Evolutionary conservation across 2,113 vertebrate species (phyloP).

Genomic region (Sander lucioperca): DNA sequence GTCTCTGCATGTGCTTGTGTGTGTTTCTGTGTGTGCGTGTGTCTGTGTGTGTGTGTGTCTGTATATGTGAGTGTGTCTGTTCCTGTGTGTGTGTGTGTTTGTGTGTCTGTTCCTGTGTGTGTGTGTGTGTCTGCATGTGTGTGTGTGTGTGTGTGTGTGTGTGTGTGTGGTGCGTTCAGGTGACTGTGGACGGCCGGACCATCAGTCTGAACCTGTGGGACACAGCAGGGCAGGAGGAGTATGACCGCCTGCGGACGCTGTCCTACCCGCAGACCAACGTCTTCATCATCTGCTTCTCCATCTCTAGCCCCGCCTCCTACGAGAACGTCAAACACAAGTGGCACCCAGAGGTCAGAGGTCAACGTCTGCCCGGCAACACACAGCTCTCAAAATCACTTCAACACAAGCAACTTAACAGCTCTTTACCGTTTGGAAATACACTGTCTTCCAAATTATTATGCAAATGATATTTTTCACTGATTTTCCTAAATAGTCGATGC

Average conservation of each 20-base stretch:
- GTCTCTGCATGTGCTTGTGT: not conserved
- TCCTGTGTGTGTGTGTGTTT: not conserved
- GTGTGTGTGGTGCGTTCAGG: constrained; percentile 68
- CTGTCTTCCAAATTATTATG: too few relatives aligned
- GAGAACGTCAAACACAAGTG: constrained; percentile 97
- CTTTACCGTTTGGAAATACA: too few relatives aligned
- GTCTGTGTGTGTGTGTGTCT: too few relatives aligned
- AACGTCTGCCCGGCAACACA: not conserved
- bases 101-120: not conserved
- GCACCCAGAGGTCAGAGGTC: constrained; percentile 91
- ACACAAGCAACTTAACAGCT: too few relatives aligned
- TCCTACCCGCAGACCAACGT: constrained; percentile 97
- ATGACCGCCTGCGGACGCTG: constrained; percentile 92
- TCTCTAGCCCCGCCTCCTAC: constrained; percentile 94
- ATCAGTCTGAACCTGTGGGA: constrained; percentile 95
- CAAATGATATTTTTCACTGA: too few relatives aligned
- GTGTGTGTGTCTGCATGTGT: constrained; percentile 34
- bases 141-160: constrained; percentile 12
- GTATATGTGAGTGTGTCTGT: too few relatives aligned
- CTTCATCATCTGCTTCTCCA: constrained; percentile 97
- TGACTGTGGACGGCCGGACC: constrained; percentile 88
- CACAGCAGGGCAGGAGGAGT: constrained; percentile 96
- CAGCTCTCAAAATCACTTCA: too few relatives aligned
- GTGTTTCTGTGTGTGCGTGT: not conserved
- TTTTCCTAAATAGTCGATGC: too few relatives aligned